These are phyloP conservation scores for Sinosuthora webbiana DNA, from an alignment of 2,113 vertebrate species.

Conservation along the genomic window DNA sequence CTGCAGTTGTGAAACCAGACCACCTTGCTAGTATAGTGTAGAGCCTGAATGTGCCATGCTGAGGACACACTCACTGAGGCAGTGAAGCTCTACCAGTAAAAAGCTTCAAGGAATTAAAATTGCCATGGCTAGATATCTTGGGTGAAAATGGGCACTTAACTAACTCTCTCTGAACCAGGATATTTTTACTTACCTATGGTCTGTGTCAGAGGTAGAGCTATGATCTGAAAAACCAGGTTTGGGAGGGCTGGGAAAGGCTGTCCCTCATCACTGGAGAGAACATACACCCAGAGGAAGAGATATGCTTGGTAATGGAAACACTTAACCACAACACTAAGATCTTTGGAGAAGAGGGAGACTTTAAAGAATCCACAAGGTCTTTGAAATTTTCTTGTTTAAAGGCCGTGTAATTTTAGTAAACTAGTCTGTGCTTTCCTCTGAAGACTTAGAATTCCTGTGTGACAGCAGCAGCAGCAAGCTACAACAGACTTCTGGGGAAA, in stretches of 20 bases:
- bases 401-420: not conserved
- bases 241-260: not conserved
- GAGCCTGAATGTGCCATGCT: not conserved
- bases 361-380: not conserved
- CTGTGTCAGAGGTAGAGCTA: not conserved
- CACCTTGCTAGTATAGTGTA: not conserved
- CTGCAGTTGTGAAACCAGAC: not conserved
- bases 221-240: not conserved
- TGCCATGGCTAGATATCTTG: not conserved
- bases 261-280: not conserved
- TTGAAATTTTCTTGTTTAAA: not conserved
- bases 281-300: not conserved
- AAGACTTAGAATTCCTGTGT: not conserved
- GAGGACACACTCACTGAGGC: not conserved
- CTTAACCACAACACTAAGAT: not conserved
- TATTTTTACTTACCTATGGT: not conserved
- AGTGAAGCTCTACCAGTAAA: not conserved
- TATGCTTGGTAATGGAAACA: not conserved
- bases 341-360: not conserved
- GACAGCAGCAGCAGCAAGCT: not conserved
- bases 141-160: not conserved
- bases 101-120: not conserved
- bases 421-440: not conserved
- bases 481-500: not conserved
- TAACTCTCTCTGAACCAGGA: not conserved